Evolutionary conservation across 2,797 vertebrate species (phyloP), one percentile per base, ranked within the genome.

Genomic region (Sebastes miniatus): DNA sequence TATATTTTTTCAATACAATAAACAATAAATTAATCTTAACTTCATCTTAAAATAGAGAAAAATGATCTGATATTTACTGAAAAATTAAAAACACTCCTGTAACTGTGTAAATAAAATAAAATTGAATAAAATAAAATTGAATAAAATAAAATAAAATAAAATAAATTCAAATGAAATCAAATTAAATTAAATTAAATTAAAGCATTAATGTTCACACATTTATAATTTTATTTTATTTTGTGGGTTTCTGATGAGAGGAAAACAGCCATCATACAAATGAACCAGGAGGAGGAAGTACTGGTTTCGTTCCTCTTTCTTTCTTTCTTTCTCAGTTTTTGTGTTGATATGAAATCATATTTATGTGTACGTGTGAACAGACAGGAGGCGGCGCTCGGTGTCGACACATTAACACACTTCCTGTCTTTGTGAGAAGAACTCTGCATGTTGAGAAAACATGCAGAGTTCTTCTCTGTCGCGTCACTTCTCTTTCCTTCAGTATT

Each of bases 401-500:
- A 72, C 73, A 39, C 39, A 31, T 32, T 22, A 12, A 72, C 25
- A 50, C 71, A 73, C 70, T 78, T 78, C 70, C 65, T 74, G 58
- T 27, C 61, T 59, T 65, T 78, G 69, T 57, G 79, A 65, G 39
- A 57, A 43, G 8, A 71, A n/a, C 18, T 8, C 18, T 8, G 47
- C 39, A 12, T 36, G 57, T 13, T 57, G 25, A 34, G 32, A 32
- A 32, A 32, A 32, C 31, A 32, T 32, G 31, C 31, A 32, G 31
- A 32, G 31, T 8, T 32, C 31, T 32, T 32, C 31, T 32, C 31
- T 32, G 1, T 32, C 31, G 1, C 31, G 3, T 22, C 36, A 22
- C 39, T 36, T 61, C 34, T 52, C 13, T 20, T 31, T 54, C 54
- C 39, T 24, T 2, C 61, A 27, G 12, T 22, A 1, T 75, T 29